These are phyloP conservation scores for Liasis olivaceus DNA, from an alignment of 2,797 vertebrate species.

Conservation along the genomic window DNA sequence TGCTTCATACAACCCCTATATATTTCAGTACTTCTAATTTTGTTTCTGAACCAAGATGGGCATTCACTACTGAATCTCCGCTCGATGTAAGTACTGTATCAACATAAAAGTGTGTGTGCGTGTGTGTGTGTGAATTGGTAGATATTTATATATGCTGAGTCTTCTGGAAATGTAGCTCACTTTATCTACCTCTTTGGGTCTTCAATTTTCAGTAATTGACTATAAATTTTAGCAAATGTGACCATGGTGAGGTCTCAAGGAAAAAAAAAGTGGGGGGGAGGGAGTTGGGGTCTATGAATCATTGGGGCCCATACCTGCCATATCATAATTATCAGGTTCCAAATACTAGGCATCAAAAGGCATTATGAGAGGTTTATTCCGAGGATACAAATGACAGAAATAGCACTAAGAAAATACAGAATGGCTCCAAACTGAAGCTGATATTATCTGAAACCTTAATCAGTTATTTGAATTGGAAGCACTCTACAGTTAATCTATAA, in stretches of 20 bases:
- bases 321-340: not conserved
- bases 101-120: not conserved
- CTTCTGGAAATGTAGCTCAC: not conserved
- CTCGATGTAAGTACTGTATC: constrained; percentile 2
- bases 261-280: not conserved
- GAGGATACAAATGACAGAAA: not conserved
- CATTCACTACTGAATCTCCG: not conserved
- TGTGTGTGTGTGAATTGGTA: not conserved
- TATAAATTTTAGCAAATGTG: not conserved
- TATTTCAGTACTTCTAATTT: not conserved
- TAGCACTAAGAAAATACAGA: not conserved
- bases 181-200: not conserved
- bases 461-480: too few relatives aligned
- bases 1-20: not conserved
- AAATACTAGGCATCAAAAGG: not conserved
- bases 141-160: not conserved
- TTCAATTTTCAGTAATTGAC: not conserved
- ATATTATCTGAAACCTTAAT: too few relatives aligned
- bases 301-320: not conserved
- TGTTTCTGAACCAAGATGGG: not conserved
- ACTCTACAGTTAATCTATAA: too few relatives aligned
- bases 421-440: too few relatives aligned
- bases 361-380: not conserved
- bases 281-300: not conserved
- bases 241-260: not conserved